Base-by-base conservation (phyloP, 2,888 invertebrate genomes). In the Mythimna ferrago region DNA sequence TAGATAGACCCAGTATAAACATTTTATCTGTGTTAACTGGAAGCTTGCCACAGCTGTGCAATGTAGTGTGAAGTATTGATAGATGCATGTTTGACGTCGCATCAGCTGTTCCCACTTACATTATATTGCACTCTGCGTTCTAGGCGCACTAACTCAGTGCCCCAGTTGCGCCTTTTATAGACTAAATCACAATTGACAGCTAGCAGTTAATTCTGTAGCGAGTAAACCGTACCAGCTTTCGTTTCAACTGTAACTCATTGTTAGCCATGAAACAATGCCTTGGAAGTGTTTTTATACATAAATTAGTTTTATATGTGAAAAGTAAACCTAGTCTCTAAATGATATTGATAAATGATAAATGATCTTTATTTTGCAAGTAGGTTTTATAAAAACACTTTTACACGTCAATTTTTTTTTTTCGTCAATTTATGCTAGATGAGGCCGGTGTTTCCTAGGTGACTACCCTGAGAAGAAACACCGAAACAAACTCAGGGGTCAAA, bases 31-130 rank as follows among this genome's bases (percentile, higher is more conserved):
- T 67, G 62, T 70, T 80, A 67, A 73, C 61, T 66, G 66, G 35
- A 81, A 76, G 61, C 74, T 60, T 58, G 68, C 66, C 73, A 66
- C 78, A 74, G 78, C 72, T 68, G 79, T 65, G 83, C 81, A 38
- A 26, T 48, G 78, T 80, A 81, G 80, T 76, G 80, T 84, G 56
- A 81, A 85, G 74, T 83, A 84, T 84, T 82, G 85, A 86, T 85
- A 85, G 79, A 86, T 83, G 73, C 82, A 81, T 71, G 78, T 81
- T 79, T 80, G 76, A 73, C 73, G 76, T 69, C 63, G 71, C 69
- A 73, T 83, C 78, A 35, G 65, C 76, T 69, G 68, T 69, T 63
- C 38, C 76, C 73, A 75, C 82, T 78, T 80, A 85, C 78, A 82
- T 76, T 78, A 78, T 74, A 83, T 65, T 81, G 67, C 76, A 73